Evolutionary conservation across 2,797 vertebrate species (phyloP).

Genomic region (Melanotaenia nigrans): DNA sequence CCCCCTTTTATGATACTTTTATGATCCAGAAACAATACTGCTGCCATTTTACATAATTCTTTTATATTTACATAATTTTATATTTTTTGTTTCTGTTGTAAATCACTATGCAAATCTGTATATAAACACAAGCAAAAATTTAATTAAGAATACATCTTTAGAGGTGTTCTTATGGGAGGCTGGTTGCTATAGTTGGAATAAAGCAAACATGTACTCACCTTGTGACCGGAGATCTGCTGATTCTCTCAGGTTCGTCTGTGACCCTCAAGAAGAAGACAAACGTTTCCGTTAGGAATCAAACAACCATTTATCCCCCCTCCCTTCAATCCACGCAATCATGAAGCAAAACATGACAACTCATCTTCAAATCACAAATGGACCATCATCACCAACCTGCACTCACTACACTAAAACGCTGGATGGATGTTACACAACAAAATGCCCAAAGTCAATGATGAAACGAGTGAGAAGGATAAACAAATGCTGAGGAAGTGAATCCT

Average conservation of each 20-base stretch:
- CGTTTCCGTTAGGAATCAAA: slow-evolving; percentile 76
- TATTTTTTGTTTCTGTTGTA: no score
- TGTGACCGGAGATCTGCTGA: slow-evolving; percentile 98
- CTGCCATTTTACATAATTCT: no score
- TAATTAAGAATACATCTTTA: neutral
- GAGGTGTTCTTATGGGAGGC: neutral
- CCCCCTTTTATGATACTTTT: no score
- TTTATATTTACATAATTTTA: no score
- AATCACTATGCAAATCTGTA: no score
- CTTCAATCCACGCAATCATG: slow-evolving; percentile 18
- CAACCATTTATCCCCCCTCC: neutral
- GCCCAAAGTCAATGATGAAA: slow-evolving; percentile 21
- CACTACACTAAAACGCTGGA: slow-evolving; percentile 41
- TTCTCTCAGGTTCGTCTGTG: slow-evolving; percentile 99
- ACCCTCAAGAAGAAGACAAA: slow-evolving; percentile 89
- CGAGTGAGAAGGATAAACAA: slow-evolving; percentile 23
- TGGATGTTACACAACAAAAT: slow-evolving; percentile 38
- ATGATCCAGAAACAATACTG: no score
- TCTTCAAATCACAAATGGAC: slow-evolving; percentile 45
- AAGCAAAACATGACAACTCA: slow-evolving; percentile 43
- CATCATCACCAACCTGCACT: slow-evolving; percentile 22
- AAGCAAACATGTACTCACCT: slow-evolving; percentile 80
- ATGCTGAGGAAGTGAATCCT: slow-evolving; percentile 24
- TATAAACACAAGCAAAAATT: neutral
- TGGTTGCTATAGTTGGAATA: neutral